Conservation (phyloP, 2,888 invertebrate species). For the Xylota segnis region DNA sequence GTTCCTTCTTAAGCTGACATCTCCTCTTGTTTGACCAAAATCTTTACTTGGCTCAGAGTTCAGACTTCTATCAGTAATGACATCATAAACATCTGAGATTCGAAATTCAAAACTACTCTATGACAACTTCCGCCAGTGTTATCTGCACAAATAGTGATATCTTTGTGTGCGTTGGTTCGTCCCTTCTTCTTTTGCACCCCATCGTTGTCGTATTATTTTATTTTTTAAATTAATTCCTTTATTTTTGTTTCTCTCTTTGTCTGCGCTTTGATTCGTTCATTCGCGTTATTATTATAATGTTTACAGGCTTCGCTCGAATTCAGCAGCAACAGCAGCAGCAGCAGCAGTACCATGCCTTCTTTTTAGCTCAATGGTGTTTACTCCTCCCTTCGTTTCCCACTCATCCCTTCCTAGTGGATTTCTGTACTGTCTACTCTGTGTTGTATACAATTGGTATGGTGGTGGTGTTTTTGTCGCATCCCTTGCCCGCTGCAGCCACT, state of each 20-base stretch:
- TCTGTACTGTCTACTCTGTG: neutral
- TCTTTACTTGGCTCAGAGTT: too few relatives aligned
- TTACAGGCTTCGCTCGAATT: slow-evolving; percentile 62
- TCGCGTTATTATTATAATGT: slow-evolving; percentile 73
- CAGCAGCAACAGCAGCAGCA: slow-evolving; percentile 63
- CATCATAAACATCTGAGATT: neutral
- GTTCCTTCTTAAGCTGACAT: too few relatives aligned
- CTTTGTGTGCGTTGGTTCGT: slow-evolving; percentile 35
- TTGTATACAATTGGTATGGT: slow-evolving; percentile 18
- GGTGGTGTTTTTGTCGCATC: slow-evolving; percentile 70
- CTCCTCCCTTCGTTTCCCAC: slow-evolving; percentile 45
- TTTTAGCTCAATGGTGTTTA: slow-evolving; percentile 67
- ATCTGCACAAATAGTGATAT: slow-evolving; percentile 51
- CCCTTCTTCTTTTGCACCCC: slow-evolving; percentile 33
- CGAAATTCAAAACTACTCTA: slow-evolving; percentile 22
- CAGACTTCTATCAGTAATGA: too few relatives aligned
- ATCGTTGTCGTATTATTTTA: slow-evolving; percentile 19
- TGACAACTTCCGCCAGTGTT: slow-evolving; percentile 63
- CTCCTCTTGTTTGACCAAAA: too few relatives aligned
- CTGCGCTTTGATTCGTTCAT: slow-evolving; percentile 68
- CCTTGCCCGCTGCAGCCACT: slow-evolving; percentile 65
- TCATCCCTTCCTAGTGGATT: slow-evolving; percentile 53
- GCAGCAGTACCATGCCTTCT: slow-evolving; percentile 64
- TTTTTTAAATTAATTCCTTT: slow-evolving; percentile 61
- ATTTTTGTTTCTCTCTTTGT: slow-evolving; percentile 58